Conservation (phyloP, 2,113 vertebrate species). For the Cryptoleucopteryx plumbea region DNA sequence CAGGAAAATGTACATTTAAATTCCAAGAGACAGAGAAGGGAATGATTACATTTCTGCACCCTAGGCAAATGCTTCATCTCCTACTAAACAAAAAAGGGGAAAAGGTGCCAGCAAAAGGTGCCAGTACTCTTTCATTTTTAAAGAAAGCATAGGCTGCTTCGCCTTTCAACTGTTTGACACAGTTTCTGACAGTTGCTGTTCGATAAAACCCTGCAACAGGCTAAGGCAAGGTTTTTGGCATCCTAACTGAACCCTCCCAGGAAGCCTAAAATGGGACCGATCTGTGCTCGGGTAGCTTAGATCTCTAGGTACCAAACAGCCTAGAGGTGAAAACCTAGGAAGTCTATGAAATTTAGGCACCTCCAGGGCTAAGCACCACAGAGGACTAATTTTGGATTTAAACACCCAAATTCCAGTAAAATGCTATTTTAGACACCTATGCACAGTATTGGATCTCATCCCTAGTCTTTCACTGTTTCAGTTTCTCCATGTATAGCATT, state of each 20-base stretch:
- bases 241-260: neutral
- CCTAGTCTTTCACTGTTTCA: neutral
- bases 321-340: neutral
- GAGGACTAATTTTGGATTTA: neutral
- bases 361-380: neutral
- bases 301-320: neutral
- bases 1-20: neutral
- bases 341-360: neutral
- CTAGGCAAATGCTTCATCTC: neutral
- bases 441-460: neutral
- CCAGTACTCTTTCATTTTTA: neutral
- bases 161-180: neutral
- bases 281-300: neutral
- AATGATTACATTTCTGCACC: neutral
- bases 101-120: neutral
- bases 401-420: neutral
- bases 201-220: neutral
- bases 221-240: neutral
- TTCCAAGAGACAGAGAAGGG: neutral
- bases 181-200: neutral
- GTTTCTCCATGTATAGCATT: neutral
- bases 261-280: neutral
- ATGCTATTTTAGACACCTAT: neutral
- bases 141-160: neutral
- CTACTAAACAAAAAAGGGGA: neutral